Evolutionary conservation across 1,140 invertebrate species (phyloP).

Genomic region (Meloidogyne floridensis): DNA sequence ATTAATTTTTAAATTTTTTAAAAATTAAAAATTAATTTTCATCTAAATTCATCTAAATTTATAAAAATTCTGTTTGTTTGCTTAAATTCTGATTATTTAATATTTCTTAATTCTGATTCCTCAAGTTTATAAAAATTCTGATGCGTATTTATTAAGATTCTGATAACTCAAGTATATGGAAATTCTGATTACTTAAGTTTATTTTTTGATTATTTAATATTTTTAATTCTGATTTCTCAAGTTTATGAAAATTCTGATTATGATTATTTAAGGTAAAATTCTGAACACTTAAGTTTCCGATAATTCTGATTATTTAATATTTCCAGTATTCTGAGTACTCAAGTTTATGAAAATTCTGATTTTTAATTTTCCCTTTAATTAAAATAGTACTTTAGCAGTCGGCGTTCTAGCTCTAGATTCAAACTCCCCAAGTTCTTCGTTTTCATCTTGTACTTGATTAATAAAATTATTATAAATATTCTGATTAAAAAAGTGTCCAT

Average conservation of each 20-base stretch:
- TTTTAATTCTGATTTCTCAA: too few relatives aligned
- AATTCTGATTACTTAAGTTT: neutral
- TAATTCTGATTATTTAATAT: neutral
- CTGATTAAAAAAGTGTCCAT: conserved; percentile 13
- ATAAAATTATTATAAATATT: neutral
- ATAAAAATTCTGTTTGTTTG: too few relatives aligned
- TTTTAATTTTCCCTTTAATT: neutral
- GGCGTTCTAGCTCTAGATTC: conserved; percentile 9
- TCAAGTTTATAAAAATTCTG: neutral
- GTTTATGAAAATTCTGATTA: too few relatives aligned
- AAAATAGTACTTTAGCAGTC: conserved; percentile 7
- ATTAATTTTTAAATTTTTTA: too few relatives aligned
- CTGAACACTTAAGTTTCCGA: too few relatives aligned
- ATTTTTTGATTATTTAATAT: too few relatives aligned
- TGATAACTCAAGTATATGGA: neutral
- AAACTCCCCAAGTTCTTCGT: neutral
- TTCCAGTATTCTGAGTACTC: neutral
- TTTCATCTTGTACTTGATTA: neutral
- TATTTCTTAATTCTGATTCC: neutral
- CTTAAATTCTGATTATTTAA: conserved; percentile 3
- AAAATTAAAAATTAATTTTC: too few relatives aligned
- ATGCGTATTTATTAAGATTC: too few relatives aligned
- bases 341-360: too few relatives aligned
- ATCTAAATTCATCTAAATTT: too few relatives aligned
- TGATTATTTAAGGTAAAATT: too few relatives aligned